Base-by-base conservation (phyloP, 2,797 vertebrate genomes). In the Todus mexicanus region DNA sequence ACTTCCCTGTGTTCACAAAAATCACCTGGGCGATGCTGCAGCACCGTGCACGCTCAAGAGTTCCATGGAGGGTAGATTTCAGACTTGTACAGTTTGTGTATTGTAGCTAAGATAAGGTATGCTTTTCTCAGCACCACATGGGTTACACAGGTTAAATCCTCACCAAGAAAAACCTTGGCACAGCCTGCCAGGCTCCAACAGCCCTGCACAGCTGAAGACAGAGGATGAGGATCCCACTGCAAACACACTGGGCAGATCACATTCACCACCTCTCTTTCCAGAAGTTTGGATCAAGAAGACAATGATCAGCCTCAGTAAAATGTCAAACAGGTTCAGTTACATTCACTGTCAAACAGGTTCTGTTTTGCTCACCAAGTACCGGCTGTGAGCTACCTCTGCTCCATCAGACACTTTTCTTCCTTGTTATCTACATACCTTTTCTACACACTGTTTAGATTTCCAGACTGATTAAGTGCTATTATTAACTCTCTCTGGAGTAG, bases 91-190 rank as follows among this genome's bases (percentile, higher is more conserved):
- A 48, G 25, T 6, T 9, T 31, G 15, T 2, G 42, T 3, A 35
- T 27, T 54, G 37, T 15, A 60, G 35, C 35, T 15, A 45, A 29
- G 23, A 17, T 6, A 45, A 25, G 12, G 10, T 16, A 65, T 2
- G 15, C 8, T 53, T 40, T 77, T 65, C 66, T 45, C 50, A 54
- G 33, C 0, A 0, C 27, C 68, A 29, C 33, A 2, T 4, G 11
- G 56, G 12, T 27, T 31, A 17, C 12, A 31, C 25, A 16, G 25
- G 10, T 16, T 65, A 45, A 65, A 40, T 31, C 40, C 45, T 47
- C 17, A 12, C 27, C 7, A 4, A 51, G 16, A 45, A 57, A 50
- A 51, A 12, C 10, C 3, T 0, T 0, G 0, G 38, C 57, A 31
- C 38, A 45, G 25, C 29, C 33, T n/a, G 33, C 10, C 40, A 47